These are phyloP conservation scores for Drosophila erecta DNA, from an alignment of 1,140 invertebrate genomes.

Conservation along the genomic window DNA sequence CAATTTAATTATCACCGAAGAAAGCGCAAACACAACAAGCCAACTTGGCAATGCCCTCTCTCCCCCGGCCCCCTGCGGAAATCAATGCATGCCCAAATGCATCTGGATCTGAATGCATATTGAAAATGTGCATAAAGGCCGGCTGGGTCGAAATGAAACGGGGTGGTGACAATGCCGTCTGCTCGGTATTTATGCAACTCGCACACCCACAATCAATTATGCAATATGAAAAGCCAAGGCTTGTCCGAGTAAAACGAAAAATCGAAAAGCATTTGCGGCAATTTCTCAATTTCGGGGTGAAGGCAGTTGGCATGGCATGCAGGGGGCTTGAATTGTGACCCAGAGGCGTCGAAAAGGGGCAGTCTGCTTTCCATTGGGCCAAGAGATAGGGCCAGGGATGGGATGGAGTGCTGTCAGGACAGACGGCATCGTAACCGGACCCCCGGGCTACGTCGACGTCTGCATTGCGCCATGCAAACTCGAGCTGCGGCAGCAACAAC, in stretches of 20 bases:
- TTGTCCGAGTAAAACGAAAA: slow-evolving; percentile 67
- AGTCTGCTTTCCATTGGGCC: not conserved
- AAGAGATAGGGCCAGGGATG: slow-evolving; percentile 1
- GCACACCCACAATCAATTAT: slow-evolving; percentile 72
- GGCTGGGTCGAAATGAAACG: not conserved
- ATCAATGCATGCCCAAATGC: slow-evolving; percentile 47
- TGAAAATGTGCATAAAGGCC: slow-evolving; percentile 68
- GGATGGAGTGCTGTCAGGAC: slow-evolving; percentile 3
- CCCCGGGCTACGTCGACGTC: slow-evolving; percentile 41
- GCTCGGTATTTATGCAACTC: slow-evolving; percentile 47
- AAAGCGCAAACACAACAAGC: slow-evolving; percentile 22
- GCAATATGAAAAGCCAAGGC: slow-evolving; percentile 77
- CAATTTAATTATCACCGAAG: slow-evolving; percentile 49
- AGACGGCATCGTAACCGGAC: slow-evolving; percentile 26
- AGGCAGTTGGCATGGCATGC: slow-evolving; percentile 22
- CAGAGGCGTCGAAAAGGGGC: slow-evolving; percentile 1
- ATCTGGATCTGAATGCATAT: slow-evolving; percentile 60
- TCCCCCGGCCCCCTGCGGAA: slow-evolving; percentile 25
- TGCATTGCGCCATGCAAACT: slow-evolving; percentile 49
- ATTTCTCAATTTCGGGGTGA: slow-evolving; percentile 64
- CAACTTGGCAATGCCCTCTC: slow-evolving; percentile 25
- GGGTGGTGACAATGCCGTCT: slow-evolving; percentile 46
- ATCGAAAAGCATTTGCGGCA: slow-evolving; percentile 79
- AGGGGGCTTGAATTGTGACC: not conserved
- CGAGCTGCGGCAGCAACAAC: slow-evolving; percentile 34